Base-by-base conservation (phyloP, 2,113 vertebrate genomes). In the Lasiurus borealis region DNA sequence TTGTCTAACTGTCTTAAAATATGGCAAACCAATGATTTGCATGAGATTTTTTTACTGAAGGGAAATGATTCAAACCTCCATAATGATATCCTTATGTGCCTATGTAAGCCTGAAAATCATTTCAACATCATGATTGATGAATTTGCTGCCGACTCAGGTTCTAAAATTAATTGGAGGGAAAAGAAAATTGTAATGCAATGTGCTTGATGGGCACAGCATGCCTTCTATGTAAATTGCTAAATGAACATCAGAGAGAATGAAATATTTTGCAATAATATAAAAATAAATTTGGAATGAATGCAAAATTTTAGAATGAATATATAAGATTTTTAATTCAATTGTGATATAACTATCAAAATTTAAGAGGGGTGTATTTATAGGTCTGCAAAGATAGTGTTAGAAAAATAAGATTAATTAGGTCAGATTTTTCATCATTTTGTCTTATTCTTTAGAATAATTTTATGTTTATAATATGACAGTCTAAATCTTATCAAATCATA, bases 91-190 rank as follows among this genome's bases (percentile, higher is more conserved):
- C 66, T 96, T 94, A 94, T 95, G 76, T 97, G 89, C 80, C 40
- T 64, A 57, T 85, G 40, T 93, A 92, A 97, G 90, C 75, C 72
- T 90, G 84, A 95, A 95, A 93, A 82, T 91, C 62, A 91, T 94
- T 90, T 52, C 66, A 89, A 54, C 57, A 69, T 93, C 23, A 73
- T 88, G 89, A 96, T 25, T 97, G 91, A 97, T 95, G 89, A 96
- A 91, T 96, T 94, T 96, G 52, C 64, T 90, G 64, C 75, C 87
- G 40, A 94, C 89, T 95, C 69, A 48, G 23, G 27, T 94, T 96
- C 96, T 87, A 95, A 95, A 96, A 97, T 96, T 97, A 96, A 94
- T 95, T 96, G 62, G 34, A 87, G 66, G 93, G 34, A 96, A 97
- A 72, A 81, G 40, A 87, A 97, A 97, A 93, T 94, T 85, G 0